Evolutionary conservation across 1,140 invertebrate species (phyloP).

Genomic region (Drosophila setifemur): DNA sequence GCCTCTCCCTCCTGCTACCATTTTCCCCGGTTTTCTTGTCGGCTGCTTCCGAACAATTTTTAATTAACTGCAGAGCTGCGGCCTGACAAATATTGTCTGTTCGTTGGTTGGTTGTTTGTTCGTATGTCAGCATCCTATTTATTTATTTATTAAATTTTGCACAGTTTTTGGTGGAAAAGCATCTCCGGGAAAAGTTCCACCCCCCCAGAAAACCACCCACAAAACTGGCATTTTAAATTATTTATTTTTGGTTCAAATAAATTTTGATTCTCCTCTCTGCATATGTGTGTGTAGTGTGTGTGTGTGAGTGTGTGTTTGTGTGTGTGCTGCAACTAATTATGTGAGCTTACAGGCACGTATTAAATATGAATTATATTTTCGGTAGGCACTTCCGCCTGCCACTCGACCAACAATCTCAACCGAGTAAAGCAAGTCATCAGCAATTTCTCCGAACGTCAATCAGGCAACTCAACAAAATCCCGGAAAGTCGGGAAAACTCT

Average conservation of each 20-base stretch:
- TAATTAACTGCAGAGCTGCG: constrained; percentile 31
- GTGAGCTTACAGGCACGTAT: constrained; percentile 11
- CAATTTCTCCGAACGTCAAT: constrained; percentile 31
- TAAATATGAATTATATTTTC: constrained; percentile 45
- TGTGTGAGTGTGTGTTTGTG: not conserved
- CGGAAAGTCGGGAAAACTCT: too few relatives aligned
- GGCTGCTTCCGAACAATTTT: constrained; percentile 23
- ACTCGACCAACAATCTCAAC: constrained; percentile 1
- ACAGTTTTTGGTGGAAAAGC: constrained; percentile 27
- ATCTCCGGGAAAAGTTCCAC: not conserved
- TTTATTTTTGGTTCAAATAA: constrained; percentile 36
- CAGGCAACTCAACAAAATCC: constrained; percentile 22
- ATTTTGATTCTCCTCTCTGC: constrained; percentile 13
- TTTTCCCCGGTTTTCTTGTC: not conserved
- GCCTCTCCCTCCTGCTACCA: too few relatives aligned
- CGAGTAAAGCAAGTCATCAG: constrained; percentile 25
- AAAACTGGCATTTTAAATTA: constrained; percentile 33
- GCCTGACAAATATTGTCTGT: constrained; percentile 20
- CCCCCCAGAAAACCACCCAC: too few relatives aligned
- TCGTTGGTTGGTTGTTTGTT: not conserved
- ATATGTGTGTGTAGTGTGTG: too few relatives aligned
- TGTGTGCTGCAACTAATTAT: constrained; percentile 25
- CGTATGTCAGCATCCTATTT: constrained; percentile 16
- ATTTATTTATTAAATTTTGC: constrained; percentile 47
- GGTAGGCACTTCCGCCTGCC: constrained; percentile 27